phyloP scores from a whole-genome alignment of 2,797 vertebrate genomes.

The Lepilemur septentrionalis region DNA sequence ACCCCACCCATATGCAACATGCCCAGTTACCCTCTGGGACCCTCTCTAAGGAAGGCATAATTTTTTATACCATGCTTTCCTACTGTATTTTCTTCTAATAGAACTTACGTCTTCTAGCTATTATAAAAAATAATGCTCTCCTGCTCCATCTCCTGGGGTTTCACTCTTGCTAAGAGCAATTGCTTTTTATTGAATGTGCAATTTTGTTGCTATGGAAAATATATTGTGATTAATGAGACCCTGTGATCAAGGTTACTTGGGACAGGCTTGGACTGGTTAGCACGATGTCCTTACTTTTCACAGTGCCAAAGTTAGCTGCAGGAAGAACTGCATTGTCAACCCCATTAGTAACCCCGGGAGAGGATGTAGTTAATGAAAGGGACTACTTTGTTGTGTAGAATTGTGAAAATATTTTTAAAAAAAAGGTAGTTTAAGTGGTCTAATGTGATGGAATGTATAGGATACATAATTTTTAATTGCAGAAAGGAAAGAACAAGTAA shows the following conservation, averaged over 20 bases:
- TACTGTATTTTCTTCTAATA: constrained; percentile 53
- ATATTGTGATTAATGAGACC: constrained; percentile 79
- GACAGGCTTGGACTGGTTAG: constrained; percentile 59
- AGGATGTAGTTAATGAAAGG: neutral
- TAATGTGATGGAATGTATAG: neutral
- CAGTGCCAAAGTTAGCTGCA: neutral
- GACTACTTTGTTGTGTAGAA: neutral
- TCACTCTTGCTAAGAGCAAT: constrained; percentile 75
- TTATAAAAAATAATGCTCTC: constrained; percentile 70
- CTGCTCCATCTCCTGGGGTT: constrained; percentile 68
- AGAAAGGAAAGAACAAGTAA: constrained; percentile 38
- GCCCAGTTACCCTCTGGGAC: neutral
- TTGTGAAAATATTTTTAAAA: neutral
- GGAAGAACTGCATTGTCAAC: neutral
- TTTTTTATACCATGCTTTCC: constrained; percentile 60
- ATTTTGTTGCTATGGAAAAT: constrained; percentile 75
- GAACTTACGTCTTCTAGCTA: constrained; percentile 59
- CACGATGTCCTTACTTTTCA: constrained; percentile 46
- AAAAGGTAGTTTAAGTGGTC: neutral
- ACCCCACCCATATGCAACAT: neutral
- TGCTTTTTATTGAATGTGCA: constrained; percentile 75
- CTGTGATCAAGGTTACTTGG: constrained; percentile 75
- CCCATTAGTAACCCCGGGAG: neutral
- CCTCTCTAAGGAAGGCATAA: constrained; percentile 40
- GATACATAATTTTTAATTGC: neutral